Evolutionary conservation across 2,113 vertebrate species (phyloP), one percentile per base, ranked within the genome.

Genomic region (Crocuta crocuta): DNA sequence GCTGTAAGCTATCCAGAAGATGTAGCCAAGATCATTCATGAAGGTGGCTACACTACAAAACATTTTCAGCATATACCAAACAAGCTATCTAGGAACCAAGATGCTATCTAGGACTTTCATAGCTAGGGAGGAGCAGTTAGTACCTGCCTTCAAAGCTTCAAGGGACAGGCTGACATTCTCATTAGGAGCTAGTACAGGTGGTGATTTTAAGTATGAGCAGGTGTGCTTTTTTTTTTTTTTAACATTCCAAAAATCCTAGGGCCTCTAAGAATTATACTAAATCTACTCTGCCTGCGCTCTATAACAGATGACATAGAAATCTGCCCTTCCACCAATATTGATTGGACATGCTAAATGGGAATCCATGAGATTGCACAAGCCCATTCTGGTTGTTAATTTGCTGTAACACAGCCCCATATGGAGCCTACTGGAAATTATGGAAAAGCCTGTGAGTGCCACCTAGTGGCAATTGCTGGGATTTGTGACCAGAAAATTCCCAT

Each of bases 381-480:
- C 16, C 28, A 5, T 4, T 39, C 19, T 33, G 5, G 6, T 4
- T 13, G 21, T 80, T 55, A 10, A 28, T 74, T 48, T 11, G 26
- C 15, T 21, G 0, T 4, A 24, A 10, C 2, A 21, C 9, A 50
- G 39, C 15, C 35, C 33, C 1, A 0, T 1, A 28, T 17, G 71
- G 24, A 4, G 17, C 33, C 12, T 28, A 4, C 24, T 12, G 39
- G n/a, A 66, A 85, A 7, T 74, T 26, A 78, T 7, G n/a, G 63
- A 58, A 66, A 79, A 61, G 83, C 55, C 28, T 17, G 43, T 55
- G 85, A 61, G 63, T 55, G 94, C 66, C 97, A 68, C 71, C 94
- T 89, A 53, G 83, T 84, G 96, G 91, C 71, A 35, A 58, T 26
- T 70, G 17, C 45, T 91, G 50, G 74, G 76, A 95, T 71, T 91